Percentiles rank a stretch among this genome's conserved stretches.
Evolutionary conservation across 2,113 vertebrate genomes (phyloP).

Genomic region (Cyphomyrus discorhynchus): DNA sequence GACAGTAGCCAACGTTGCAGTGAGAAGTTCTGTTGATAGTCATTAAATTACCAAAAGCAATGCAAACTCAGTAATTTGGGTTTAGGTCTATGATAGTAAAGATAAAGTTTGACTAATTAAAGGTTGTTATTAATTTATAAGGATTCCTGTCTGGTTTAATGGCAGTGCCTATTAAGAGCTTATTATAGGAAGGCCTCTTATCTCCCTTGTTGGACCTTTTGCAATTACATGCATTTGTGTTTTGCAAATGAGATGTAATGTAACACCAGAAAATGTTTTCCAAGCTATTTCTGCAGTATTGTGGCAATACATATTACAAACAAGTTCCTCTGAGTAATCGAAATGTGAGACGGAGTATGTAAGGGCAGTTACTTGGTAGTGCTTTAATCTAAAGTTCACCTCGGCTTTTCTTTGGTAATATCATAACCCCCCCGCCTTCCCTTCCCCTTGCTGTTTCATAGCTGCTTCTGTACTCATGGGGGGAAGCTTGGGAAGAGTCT

Average conservation of each 20-base stretch:
- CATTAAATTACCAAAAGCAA: too few species aligned
- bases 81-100: too few species aligned
- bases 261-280: neutral
- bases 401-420: neutral
- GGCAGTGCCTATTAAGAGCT: too few species aligned
- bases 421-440: neutral
- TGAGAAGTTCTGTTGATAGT: too few species aligned
- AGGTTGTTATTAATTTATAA: too few species aligned
- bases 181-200: neutral
- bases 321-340: neutral
- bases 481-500: constrained; percentile 89
- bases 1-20: too few species aligned
- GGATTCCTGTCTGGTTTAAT: too few species aligned
- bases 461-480: constrained; percentile 90
- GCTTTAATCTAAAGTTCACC: too few species aligned
- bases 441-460: constrained; percentile 35
- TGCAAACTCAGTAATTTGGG: too few species aligned
- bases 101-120: too few species aligned
- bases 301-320: neutral
- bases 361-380: neutral
- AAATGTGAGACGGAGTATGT: neutral
- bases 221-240: neutral
- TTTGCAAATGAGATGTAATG: neutral
- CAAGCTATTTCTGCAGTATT: neutral
- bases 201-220: neutral